Conservation (phyloP, 1,140 invertebrate species). For the Solenopsis invicta region DNA sequence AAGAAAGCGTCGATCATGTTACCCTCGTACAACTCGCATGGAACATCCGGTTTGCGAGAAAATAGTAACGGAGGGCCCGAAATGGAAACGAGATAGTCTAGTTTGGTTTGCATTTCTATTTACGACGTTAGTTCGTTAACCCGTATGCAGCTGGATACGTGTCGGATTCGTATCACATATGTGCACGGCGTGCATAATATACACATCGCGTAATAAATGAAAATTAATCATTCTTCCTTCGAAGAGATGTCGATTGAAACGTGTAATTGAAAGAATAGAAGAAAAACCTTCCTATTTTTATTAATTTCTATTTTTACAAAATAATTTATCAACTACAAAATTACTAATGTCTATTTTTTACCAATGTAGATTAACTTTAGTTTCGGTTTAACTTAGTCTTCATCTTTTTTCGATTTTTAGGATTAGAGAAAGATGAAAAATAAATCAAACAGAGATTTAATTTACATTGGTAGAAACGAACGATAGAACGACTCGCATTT, state of each 20-base stretch:
- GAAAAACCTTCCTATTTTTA: background rate
- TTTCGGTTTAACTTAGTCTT: too few relatives aligned
- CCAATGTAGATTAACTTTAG: too few relatives aligned
- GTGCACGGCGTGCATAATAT: slow-evolving; percentile 7
- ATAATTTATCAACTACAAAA: background rate
- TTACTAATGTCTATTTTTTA: background rate
- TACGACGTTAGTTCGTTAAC: slow-evolving; percentile 78
- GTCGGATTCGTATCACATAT: background rate
- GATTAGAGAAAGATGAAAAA: too few relatives aligned
- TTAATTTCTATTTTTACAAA: background rate
- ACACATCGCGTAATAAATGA: slow-evolving; percentile 5
- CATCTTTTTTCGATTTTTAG: too few relatives aligned
- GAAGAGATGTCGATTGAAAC: background rate
- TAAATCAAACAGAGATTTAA: too few relatives aligned
- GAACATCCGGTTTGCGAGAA: slow-evolving; percentile 44
- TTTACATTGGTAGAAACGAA: too few relatives aligned
- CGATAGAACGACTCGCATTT: background rate
- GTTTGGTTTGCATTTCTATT: slow-evolving; percentile 81
- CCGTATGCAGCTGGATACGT: slow-evolving; percentile 36
- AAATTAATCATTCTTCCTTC: slow-evolving; percentile 5
- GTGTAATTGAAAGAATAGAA: background rate
- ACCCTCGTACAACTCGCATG: background rate
- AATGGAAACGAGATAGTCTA: slow-evolving; percentile 77
- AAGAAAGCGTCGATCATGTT: slow-evolving; percentile 9
- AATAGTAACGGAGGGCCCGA: slow-evolving; percentile 63